Base-by-base conservation (phyloP, 2,888 invertebrate species). In the Oxytorus armatus region DNA sequence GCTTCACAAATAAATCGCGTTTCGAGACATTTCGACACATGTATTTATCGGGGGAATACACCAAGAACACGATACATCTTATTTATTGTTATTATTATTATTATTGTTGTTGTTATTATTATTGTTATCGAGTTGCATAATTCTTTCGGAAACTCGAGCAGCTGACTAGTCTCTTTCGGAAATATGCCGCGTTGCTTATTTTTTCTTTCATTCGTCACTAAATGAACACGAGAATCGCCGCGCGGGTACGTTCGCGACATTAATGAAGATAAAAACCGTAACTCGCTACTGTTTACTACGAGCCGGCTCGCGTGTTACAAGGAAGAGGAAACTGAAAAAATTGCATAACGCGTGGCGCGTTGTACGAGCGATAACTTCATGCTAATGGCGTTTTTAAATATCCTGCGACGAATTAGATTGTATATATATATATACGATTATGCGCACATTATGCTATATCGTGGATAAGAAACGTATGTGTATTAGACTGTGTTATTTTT, bases 341-440 rank as follows among this genome's bases (percentile, higher is more conserved):
- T 33, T n/a, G 36, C 10, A 4, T 36, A 36, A 21, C 11, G 36
- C 36, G 11, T 21, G 21, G 10, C 10, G 57, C 29, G 16, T 29
- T 39, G 36, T 5, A 44, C 14, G 18, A 23, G 61, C 16, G 23
- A 55, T 51, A 36, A 55, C 44, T 44, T 4, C 53, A 49, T 63
- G 44, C 61, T 44, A 25, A 65, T 47, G 21, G 11, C 21, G 16
- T 3, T 11, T 47, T 47, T 47, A 29, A 16, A 36, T 36, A 1
- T 29, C 29, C 8, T 33, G 18, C 25, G n/a, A n/a, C n/a, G n/a
- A n/a, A 33, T 47, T 47, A 23, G 25, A 39, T 39, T n/a, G 8
- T 23, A 7, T 3, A 5, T 21, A n/a, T 10, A 10, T 25, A 23
- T 21, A 36, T 25, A n/a, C 29, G 29, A 10, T 10, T 29, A 29